Evolutionary conservation across 2,797 vertebrate species (phyloP).

Genomic region (Eutrigla gurnardus): DNA sequence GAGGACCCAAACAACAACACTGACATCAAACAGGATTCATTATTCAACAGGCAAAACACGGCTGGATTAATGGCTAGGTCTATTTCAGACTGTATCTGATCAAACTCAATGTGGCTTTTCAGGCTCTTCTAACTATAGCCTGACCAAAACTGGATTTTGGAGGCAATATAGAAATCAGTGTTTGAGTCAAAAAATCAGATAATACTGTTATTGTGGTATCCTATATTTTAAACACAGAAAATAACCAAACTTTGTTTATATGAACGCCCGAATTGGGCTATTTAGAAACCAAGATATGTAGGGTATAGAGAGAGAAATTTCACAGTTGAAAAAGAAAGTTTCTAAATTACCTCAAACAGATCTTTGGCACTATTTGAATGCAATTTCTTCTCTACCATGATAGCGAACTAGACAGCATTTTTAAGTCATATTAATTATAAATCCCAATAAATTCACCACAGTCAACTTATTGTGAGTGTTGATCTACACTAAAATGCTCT

Average conservation of each 20-base stretch:
- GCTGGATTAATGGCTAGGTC: conserved; percentile 29
- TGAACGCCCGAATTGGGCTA: background rate
- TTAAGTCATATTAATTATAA: too few species aligned
- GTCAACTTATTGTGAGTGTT: too few species aligned
- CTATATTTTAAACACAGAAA: background rate
- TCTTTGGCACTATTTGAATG: background rate
- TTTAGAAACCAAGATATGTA: background rate
- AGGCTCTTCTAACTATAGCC: background rate
- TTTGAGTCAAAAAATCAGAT: background rate
- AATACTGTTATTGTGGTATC: background rate
- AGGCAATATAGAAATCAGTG: background rate
- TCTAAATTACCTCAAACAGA: background rate
- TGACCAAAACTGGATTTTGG: background rate
- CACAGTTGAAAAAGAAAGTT: background rate
- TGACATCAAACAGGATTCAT: conserved; percentile 51
- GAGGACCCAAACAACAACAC: conserved; percentile 54
- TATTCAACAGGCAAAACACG: conserved; percentile 39
- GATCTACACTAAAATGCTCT: too few species aligned
- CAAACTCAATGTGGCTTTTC: conserved; percentile 23
- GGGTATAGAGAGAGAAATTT: background rate
- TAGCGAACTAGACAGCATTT: too few species aligned
- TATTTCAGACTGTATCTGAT: conserved; percentile 27
- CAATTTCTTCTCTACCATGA: background rate
- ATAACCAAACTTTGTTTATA: background rate
- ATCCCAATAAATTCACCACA: too few species aligned